A percentile compares a stretch with the other conserved stretches of the same genome.
Conservation (phyloP, 1,140 invertebrate genomes). For the Neotoxoptera formosana region DNA sequence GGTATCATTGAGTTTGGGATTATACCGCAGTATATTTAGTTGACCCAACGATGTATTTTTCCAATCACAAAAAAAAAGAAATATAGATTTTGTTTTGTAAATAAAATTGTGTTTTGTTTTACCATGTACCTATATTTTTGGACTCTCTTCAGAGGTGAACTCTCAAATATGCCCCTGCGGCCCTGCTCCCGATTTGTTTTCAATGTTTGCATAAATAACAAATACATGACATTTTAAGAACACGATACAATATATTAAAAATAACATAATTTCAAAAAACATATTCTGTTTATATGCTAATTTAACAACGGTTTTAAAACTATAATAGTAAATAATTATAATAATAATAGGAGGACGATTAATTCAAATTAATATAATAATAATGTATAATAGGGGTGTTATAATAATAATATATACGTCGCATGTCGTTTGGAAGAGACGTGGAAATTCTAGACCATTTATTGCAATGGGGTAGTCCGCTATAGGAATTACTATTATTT, state of each 20-base stretch:
- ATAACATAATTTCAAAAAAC: neutral
- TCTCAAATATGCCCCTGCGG: neutral
- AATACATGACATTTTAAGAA: neutral
- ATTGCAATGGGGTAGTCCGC: neutral
- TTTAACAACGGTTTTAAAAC: neutral
- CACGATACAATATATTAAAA: neutral
- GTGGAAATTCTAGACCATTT: neutral
- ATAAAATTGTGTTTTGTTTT: too few relatives aligned
- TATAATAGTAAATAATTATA: constrained; percentile 13
- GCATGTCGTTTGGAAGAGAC: neutral
- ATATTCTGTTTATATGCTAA: constrained; percentile 10
- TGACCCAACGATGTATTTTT: too few relatives aligned
- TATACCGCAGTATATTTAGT: too few relatives aligned
- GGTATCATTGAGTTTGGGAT: too few relatives aligned
- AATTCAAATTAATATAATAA: neutral
- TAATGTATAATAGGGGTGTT: neutral
- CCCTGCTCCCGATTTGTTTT: neutral
- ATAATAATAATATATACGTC: neutral
- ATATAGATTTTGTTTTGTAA: too few relatives aligned
- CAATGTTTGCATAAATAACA: neutral
- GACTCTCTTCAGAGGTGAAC: neutral
- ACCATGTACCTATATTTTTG: too few relatives aligned
- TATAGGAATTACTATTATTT: neutral
- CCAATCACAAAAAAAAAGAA: too few relatives aligned
- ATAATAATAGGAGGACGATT: neutral